Evolutionary conservation across 1,140 invertebrate species (phyloP).

Genomic region (Lycorma delicatula): DNA sequence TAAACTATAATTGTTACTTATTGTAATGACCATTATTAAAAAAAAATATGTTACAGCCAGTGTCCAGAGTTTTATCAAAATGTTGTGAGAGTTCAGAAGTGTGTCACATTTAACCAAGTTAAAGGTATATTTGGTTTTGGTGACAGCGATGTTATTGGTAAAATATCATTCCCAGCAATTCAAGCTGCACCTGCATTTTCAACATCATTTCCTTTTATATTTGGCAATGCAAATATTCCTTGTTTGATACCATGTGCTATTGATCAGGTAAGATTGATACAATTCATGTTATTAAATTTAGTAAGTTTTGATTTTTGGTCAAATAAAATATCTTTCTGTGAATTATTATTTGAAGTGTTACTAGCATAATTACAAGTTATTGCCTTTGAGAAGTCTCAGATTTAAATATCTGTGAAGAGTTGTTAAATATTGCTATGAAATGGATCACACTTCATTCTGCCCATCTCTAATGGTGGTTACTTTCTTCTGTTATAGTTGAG

Average conservation of each 20-base stretch:
- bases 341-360: too few relatives aligned
- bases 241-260: slow-evolving; percentile 98
- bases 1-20: neutral
- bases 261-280: slow-evolving; percentile 85
- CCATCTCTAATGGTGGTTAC: too few relatives aligned
- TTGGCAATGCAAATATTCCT: slow-evolving; percentile 72
- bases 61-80: slow-evolving; percentile 88
- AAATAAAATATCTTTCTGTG: too few relatives aligned
- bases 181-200: slow-evolving; percentile 94
- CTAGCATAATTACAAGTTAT: too few relatives aligned
- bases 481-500: too few relatives aligned
- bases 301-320: too few relatives aligned
- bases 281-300: too few relatives aligned
- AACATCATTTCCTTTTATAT: slow-evolving; percentile 92
- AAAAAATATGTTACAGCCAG: slow-evolving; percentile 50
- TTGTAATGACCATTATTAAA: too few relatives aligned
- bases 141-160: slow-evolving; percentile 92
- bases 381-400: too few relatives aligned
- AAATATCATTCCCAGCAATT: slow-evolving; percentile 93
- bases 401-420: too few relatives aligned
- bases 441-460: too few relatives aligned
- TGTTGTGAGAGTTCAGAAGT: slow-evolving; percentile 82
- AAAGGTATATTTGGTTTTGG: slow-evolving; percentile 97
- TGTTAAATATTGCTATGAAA: too few relatives aligned
- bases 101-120: slow-evolving; percentile 92